phyloP scores from a whole-genome alignment of 2,113 vertebrate species.

The Spilogale gracilis region DNA sequence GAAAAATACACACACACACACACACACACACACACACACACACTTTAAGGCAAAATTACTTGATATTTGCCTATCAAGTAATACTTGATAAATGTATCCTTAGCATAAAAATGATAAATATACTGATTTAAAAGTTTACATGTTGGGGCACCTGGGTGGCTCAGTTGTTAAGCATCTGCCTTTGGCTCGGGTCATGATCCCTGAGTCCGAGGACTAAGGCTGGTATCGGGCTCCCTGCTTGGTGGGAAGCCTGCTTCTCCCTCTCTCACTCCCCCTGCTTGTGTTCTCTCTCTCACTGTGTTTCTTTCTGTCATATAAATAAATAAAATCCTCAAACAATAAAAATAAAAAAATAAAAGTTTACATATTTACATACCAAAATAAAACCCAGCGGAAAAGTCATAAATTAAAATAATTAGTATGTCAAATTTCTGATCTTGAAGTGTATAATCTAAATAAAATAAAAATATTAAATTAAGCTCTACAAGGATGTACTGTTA shows the following conservation, averaged over 20 bases:
- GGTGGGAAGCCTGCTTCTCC: no score
- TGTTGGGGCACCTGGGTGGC: no score
- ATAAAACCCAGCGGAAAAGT: background rate
- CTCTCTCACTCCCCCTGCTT: no score
- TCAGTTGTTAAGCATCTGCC: no score
- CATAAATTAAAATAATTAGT: background rate
- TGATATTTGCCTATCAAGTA: background rate
- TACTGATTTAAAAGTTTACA: background rate
- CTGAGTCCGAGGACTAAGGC: no score
- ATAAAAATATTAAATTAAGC: background rate
- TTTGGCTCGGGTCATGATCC: no score
- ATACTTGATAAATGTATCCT: background rate
- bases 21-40: background rate
- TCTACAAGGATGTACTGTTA: background rate
- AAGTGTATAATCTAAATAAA: background rate
- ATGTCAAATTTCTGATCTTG: background rate
- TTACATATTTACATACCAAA: background rate
- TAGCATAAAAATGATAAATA: background rate
- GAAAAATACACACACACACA: background rate
- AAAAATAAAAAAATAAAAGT: background rate
- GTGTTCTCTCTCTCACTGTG: no score
- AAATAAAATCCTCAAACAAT: no score
- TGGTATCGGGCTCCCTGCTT: no score
- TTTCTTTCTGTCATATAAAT: no score
- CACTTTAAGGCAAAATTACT: background rate